These are phyloP conservation scores for Erinaceus europaeus DNA, from an alignment of 2,113 vertebrate species.

Conservation along the genomic window DNA sequence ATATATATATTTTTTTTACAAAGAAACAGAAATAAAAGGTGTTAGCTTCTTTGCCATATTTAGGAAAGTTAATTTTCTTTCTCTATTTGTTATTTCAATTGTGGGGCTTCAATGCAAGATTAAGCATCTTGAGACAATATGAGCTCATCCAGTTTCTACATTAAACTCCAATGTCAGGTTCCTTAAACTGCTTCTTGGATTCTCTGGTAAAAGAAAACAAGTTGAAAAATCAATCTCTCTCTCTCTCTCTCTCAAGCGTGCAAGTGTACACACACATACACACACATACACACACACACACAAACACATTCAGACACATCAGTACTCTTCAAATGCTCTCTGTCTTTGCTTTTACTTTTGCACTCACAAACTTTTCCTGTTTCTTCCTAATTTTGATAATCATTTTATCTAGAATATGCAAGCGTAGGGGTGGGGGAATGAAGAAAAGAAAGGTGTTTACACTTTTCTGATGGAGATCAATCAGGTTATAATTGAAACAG, in stretches of 20 bases:
- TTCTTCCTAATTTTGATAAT: constrained; percentile 29
- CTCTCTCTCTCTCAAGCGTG: neutral
- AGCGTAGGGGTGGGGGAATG: constrained; percentile 19
- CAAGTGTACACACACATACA: neutral
- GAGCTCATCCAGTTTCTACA: constrained; percentile 75
- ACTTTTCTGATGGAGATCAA: constrained; percentile 75
- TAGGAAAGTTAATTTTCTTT: constrained; percentile 78
- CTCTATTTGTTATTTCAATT: constrained; percentile 68
- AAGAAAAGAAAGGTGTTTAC: constrained; percentile 44
- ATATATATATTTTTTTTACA: constrained; percentile 81
- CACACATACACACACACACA: neutral
- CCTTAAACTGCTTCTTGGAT: constrained; percentile 79
- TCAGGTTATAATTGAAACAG: constrained; percentile 80
- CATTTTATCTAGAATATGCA: constrained; percentile 30
- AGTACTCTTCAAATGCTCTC: neutral
- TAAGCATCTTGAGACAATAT: constrained; percentile 72
- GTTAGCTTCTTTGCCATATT: constrained; percentile 79
- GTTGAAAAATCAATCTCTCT: constrained; percentile 68
- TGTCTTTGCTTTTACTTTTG: constrained; percentile 15
- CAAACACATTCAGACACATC: neutral
- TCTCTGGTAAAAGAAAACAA: constrained; percentile 79
- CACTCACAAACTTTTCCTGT: constrained; percentile 29
- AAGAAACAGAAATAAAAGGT: constrained; percentile 83
- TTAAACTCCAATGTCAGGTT: constrained; percentile 77
- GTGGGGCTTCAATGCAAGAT: constrained; percentile 79